Evolutionary conservation across 2,888 invertebrate genomes (phyloP).

Genomic region (Phaedon cochleariae): DNA sequence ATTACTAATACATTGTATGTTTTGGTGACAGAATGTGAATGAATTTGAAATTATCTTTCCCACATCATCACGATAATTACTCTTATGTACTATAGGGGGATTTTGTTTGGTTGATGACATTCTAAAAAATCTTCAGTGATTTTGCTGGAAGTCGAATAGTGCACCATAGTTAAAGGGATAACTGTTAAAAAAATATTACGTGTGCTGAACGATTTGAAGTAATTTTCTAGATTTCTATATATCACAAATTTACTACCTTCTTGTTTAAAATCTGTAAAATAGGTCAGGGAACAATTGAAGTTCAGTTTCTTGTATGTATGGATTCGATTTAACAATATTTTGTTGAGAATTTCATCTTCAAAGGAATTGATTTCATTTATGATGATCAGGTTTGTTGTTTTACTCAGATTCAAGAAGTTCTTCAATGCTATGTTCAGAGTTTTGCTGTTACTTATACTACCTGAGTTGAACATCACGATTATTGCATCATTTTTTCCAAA

Average conservation of each 20-base stretch:
- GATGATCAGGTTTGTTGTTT: not conserved
- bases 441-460: too few species aligned
- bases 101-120: constrained; percentile 1
- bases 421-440: constrained; percentile 7
- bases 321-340: constrained; percentile 11
- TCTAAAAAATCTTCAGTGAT: constrained; percentile 7
- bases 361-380: constrained; percentile 6
- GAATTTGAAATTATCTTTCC: not conserved
- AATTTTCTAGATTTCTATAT: constrained; percentile 8
- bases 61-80: not conserved
- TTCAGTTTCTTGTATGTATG: constrained; percentile 5
- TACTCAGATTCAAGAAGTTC: not conserved
- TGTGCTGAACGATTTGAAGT: constrained; percentile 2
- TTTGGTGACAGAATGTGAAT: too few species aligned
- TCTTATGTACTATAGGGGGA: not conserved
- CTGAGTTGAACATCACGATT: too few species aligned
- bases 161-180: constrained; percentile 10
- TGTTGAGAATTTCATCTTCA: constrained; percentile 4
- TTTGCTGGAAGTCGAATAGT: not conserved
- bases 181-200: not conserved
- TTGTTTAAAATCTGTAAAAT: constrained; percentile 5
- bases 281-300: constrained; percentile 9
- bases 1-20: too few species aligned
- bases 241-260: constrained; percentile 2
- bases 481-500: too few species aligned